Base-by-base conservation (phyloP, 2,797 vertebrate genomes). In the Cirrhinus mrigala region DNA sequence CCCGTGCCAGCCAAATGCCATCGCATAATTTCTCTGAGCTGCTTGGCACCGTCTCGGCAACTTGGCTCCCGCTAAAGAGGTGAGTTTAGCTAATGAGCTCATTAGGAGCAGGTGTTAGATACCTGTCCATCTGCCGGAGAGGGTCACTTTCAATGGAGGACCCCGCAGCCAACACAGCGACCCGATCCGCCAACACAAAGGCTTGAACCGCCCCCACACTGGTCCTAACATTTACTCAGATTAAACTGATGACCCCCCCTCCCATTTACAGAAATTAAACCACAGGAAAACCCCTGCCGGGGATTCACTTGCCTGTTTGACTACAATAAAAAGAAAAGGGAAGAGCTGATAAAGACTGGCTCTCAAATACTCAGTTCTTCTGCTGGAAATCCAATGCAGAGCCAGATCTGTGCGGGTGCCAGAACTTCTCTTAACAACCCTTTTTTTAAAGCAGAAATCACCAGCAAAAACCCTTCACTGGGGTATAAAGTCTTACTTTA, bases 71-170 rank as follows among this genome's bases (percentile, higher is more conserved):
- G 84, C 88, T 91, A 88, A 90, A 58, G 81, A 85, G 84, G 86
- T 88, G 90, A 91, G 89, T 92, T 85, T 92, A 90, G 89, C 89
- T 94, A 94, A 95, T 93, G 93, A 93, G 90, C 90, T 91, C 92
- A 92, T 90, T 90, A 89, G 76, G 83, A 91, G 88, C 91, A 90
- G 92, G 91, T 92, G 90, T 93, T 91, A 91, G 92, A 79, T 89
- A 89, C 91, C 91, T 93, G 93, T 93, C 94, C 92, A 92, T 91
- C 94, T 92, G 87, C 87, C 89, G 79, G 88, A 90, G 87, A 91
- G 91, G 85, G 88, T 82, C 85, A 88, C 86, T 84, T 92, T 92
- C 76, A 90, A 85, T 83, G 86, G 70, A 89, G 83, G 88, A 78
- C 87, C 79, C 75, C 40, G 52, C 84, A 56, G 74, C 88, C 58